Percentiles rank a stretch among this genome's conserved stretches.
phyloP scores from a whole-genome alignment of 2,797 vertebrate genomes.

The Coregonus suidteri region DNA sequence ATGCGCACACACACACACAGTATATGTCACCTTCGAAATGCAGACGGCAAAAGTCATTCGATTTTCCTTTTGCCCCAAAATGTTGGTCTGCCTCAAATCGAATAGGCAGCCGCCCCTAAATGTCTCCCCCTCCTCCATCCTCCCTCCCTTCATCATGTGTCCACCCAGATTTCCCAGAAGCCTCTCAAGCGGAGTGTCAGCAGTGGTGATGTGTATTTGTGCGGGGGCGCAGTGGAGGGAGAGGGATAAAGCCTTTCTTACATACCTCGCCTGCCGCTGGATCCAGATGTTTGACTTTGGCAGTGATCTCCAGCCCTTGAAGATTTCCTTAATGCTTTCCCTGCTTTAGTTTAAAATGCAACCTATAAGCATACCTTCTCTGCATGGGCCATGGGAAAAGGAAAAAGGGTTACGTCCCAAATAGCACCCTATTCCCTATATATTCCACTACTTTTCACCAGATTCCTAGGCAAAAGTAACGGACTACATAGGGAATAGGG shows the following conservation, averaged over 20 bases:
- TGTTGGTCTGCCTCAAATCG: neutral
- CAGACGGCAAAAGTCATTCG: neutral
- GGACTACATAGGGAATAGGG: neutral
- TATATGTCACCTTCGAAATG: neutral
- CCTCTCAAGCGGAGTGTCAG: neutral
- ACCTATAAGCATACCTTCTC: neutral
- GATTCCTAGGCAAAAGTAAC: too few relatives aligned
- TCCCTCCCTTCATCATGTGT: neutral
- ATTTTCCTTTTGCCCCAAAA: neutral
- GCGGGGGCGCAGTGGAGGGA: neutral
- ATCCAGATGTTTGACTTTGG: neutral
- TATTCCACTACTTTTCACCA: too few relatives aligned
- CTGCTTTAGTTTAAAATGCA: neutral
- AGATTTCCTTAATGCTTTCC: neutral
- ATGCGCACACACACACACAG: conserved; percentile 10
- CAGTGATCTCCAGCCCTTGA: neutral
- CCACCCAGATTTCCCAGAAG: neutral
- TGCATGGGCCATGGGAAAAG: neutral
- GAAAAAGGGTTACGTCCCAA: neutral
- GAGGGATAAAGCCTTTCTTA: neutral
- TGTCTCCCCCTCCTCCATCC: neutral
- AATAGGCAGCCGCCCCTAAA: neutral
- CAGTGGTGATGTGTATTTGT: neutral
- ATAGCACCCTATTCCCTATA: neutral
- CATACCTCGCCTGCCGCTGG: neutral